Conservation (phyloP, 2,888 invertebrate species). For the Nomada fabriciana region DNA sequence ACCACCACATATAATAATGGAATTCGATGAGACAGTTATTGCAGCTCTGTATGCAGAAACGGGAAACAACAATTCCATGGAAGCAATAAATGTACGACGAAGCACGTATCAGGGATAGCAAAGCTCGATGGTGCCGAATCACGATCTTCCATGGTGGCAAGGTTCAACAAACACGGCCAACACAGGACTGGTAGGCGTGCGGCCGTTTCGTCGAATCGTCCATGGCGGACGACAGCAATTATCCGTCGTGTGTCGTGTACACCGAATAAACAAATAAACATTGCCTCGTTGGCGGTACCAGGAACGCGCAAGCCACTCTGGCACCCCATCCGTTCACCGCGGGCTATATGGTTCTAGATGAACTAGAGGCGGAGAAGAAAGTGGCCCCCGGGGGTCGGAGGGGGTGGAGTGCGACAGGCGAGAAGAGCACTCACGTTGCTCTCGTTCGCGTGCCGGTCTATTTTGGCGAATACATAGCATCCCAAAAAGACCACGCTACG, state of each 20-base stretch:
- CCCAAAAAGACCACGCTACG: constrained; percentile 73
- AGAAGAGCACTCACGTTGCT: constrained; percentile 65
- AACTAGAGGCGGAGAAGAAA: constrained; percentile 22
- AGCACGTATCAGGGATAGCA: background rate
- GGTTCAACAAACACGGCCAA: constrained; percentile 42
- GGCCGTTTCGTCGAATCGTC: constrained; percentile 44
- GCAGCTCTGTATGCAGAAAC: background rate
- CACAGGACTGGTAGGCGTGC: constrained; percentile 13
- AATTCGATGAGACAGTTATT: too few species aligned
- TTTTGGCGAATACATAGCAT: constrained; percentile 74
- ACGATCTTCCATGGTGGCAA: constrained; percentile 34
- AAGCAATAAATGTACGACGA: background rate
- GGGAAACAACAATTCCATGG: background rate
- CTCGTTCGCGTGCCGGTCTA: constrained; percentile 77
- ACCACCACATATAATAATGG: too few species aligned
- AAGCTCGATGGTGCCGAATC: constrained; percentile 6
- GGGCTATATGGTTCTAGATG: constrained; percentile 38
- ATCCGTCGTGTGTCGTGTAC: constrained; percentile 55
- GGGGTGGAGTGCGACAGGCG: background rate
- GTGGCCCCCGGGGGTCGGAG: background rate
- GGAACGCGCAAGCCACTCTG: constrained; percentile 52
- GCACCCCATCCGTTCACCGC: constrained; percentile 49
- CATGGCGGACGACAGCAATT: constrained; percentile 56
- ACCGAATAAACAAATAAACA: constrained; percentile 72
- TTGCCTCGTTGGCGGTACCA: constrained; percentile 42